Conservation (phyloP, 1,140 invertebrate species). For the Dinothrombium tinctorium region DNA sequence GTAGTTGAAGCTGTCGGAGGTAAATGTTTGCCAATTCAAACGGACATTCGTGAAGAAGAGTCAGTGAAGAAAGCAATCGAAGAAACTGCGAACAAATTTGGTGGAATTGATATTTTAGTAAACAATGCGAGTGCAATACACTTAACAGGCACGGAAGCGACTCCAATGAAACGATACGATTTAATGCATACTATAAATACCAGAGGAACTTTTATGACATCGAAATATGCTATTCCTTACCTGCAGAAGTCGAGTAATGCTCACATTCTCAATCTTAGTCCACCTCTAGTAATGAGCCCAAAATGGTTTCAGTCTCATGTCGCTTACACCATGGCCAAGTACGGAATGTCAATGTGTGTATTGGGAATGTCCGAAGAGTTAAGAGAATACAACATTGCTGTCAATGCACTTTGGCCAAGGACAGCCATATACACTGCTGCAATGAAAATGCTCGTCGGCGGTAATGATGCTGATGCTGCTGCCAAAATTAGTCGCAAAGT, state of each 20-base stretch:
- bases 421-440: slow-evolving; percentile 88
- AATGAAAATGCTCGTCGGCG: slow-evolving; percentile 66
- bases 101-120: slow-evolving; percentile 79
- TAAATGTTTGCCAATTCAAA: slow-evolving; percentile 66
- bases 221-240: slow-evolving; percentile 72
- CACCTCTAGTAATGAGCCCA: slow-evolving; percentile 68
- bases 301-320: slow-evolving; percentile 81
- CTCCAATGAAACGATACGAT: slow-evolving; percentile 87
- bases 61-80: slow-evolving; percentile 63
- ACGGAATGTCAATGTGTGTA: slow-evolving; percentile 97
- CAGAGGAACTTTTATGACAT: slow-evolving; percentile 74
- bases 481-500: slow-evolving; percentile 46
- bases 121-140: slow-evolving; percentile 95
- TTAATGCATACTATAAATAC: slow-evolving; percentile 79
- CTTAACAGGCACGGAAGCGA: slow-evolving; percentile 44
- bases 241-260: slow-evolving; percentile 67
- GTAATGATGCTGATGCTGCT: slow-evolving; percentile 24
- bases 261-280: slow-evolving; percentile 87
- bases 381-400: slow-evolving; percentile 50
- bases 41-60: slow-evolving; percentile 71
- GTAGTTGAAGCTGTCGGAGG: slow-evolving; percentile 73
- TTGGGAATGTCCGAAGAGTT: slow-evolving; percentile 89
- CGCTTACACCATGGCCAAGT: slow-evolving; percentile 95
- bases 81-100: slow-evolving; percentile 66
- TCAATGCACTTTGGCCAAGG: slow-evolving; percentile 90